Base-by-base conservation (phyloP, 2,113 vertebrate genomes). In the Sebastes fasciatus region DNA sequence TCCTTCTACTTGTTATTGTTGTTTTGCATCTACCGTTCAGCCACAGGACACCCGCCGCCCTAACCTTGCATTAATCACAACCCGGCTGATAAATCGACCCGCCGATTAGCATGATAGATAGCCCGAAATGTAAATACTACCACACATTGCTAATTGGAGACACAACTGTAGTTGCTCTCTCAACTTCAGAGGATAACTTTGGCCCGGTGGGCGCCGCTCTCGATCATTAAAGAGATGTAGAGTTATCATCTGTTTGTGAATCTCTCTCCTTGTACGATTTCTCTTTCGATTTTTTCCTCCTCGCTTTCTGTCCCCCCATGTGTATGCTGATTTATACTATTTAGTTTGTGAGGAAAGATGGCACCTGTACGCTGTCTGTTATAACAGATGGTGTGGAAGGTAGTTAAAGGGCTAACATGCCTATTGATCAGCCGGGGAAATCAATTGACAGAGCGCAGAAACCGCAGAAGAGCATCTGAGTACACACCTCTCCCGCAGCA, bases 81-180 rank as follows among this genome's bases (percentile, higher is more conserved):
- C 93, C 94, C 93, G 93, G 93, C 96, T 96, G 96, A 98, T 97
- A 96, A 97, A 97, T 98, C 96, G 96, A 96, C 94, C 92, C 70
- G 87, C 95, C 90, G 93, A 96, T 96, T 96, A 96, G 95, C 92
- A 96, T 98, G 97, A 98, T 97, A 93, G 96, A 97, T 97, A 95
- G 96, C 93, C 92, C 76, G 91, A 97, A 94, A 97, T 97, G 96
- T 97, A 98, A 98, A 98, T 97, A 97, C 96, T 96, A 96, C 95
- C 49, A n/a, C 74, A 64, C 84, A 83, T 63, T 84, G 63, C 80
- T 89, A 92, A 91, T 87, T 91, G 65, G 83, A 88, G 83, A 89
- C 80, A 69, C 63, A 43, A 83, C 70, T 69, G 79, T n/a, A 67
- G 79, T n/a, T 67, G 71, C 70, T 75, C 21, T 26, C 75, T 57